Conservation (phyloP, 2,113 vertebrate genomes). For the Antidorcas marsupialis region DNA sequence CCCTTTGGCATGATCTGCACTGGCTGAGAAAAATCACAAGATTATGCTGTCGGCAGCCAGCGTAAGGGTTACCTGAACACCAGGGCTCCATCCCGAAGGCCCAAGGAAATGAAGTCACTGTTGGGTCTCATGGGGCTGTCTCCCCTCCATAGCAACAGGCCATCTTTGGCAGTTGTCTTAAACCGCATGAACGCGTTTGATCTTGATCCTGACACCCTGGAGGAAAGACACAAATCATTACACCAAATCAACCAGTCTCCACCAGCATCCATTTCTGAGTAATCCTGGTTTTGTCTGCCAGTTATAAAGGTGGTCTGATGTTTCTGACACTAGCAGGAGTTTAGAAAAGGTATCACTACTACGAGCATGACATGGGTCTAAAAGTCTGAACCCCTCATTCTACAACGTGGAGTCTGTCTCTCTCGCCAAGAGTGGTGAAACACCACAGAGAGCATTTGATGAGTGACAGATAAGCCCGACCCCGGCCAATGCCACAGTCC, state of each 20-base stretch:
- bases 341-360: neutral
- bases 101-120: slow-evolving; percentile 94
- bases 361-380: accelerated
- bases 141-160: slow-evolving; percentile 94
- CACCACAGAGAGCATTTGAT: accelerated
- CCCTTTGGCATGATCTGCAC: neutral
- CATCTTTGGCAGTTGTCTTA: slow-evolving; percentile 92
- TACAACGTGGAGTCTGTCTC: neutral
- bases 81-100: slow-evolving; percentile 89
- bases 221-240: neutral
- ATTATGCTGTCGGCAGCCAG: neutral
- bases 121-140: slow-evolving; percentile 90
- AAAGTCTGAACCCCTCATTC: neutral
- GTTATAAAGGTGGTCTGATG: neutral
- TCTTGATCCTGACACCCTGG: slow-evolving; percentile 91
- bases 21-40: neutral
- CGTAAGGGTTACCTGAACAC: slow-evolving; percentile 89
- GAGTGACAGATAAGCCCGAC: neutral
- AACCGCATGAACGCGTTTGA: slow-evolving; percentile 94
- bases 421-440: neutral
- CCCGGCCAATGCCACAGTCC: neutral
- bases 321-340: neutral
- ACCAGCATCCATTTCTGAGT: neutral
- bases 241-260: neutral
- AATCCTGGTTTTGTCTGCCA: neutral